Evolutionary conservation across 2,888 invertebrate genomes (phyloP).

Genomic region (Melieria picta): DNA sequence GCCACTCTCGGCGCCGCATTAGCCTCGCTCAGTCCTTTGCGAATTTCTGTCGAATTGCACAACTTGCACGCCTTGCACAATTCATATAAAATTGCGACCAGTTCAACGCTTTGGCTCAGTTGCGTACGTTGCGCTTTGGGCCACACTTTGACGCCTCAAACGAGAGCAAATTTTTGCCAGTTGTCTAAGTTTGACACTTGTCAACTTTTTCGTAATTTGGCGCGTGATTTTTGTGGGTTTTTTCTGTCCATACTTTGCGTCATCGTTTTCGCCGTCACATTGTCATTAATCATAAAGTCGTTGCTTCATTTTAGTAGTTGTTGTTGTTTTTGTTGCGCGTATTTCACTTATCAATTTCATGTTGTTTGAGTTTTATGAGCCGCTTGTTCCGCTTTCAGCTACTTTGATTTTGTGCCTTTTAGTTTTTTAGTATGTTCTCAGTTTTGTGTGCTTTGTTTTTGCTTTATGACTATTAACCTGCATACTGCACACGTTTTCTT

Average conservation of each 20-base stretch:
- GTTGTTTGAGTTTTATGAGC: constrained; percentile 4
- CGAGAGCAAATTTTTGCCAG: too few relatives aligned
- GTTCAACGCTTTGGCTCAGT: too few relatives aligned
- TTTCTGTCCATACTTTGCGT: not conserved
- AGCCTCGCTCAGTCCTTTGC: not conserved
- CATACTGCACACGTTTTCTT: not conserved
- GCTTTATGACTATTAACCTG: not conserved
- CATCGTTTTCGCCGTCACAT: not conserved
- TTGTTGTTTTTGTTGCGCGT: not conserved
- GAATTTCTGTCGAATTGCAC: not conserved
- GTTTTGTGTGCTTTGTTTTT: too few relatives aligned
- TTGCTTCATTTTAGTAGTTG: not conserved
- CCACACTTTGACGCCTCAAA: too few relatives aligned
- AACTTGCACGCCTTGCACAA: not conserved
- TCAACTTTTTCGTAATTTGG: not conserved
- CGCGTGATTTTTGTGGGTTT: not conserved
- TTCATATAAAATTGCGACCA: constrained; percentile 16
- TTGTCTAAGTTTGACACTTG: too few relatives aligned
- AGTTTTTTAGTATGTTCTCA: not conserved
- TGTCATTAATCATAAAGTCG: constrained; percentile 26
- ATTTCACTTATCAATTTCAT: not conserved
- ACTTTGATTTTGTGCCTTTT: not conserved
- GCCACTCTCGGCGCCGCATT: not conserved
- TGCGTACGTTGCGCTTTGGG: too few relatives aligned
- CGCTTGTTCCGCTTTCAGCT: not conserved